These are phyloP conservation scores for Xenopus tropicalis DNA, from an alignment of 2,113 vertebrate genomes.

Conservation along the genomic window UCB_Xtro_10.0 CM004444.2:24090501-24091000, in stretches of 20 bases:
- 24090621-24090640: conserved; percentile 41
- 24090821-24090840: conserved; percentile 23
- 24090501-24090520: conserved; percentile 19
- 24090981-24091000: neutral
- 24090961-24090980: no score
- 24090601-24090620: conserved; percentile 42
- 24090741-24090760: conserved; percentile 6
- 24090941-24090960: conserved; percentile 4
- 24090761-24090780: neutral
- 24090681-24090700: conserved; percentile 30
- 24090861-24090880: conserved; percentile 25
- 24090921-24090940: conserved; percentile 28
- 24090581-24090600: conserved; percentile 45
- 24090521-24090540: conserved; percentile 37
- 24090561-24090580: conserved; percentile 43
- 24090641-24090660: conserved; percentile 38
- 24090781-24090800: conserved; percentile 30
- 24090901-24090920: conserved; percentile 23
- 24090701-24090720: conserved; percentile 16
- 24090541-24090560: conserved; percentile 40
- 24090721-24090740: conserved; percentile 7
- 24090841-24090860: conserved; percentile 27
- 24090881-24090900: conserved; percentile 29
- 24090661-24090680: conserved; percentile 26
- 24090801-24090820: conserved; percentile 29